These are phyloP conservation scores for Triplophysa rosa DNA, from an alignment of 2,113 vertebrate genomes.

Conservation along the genomic window DNA sequence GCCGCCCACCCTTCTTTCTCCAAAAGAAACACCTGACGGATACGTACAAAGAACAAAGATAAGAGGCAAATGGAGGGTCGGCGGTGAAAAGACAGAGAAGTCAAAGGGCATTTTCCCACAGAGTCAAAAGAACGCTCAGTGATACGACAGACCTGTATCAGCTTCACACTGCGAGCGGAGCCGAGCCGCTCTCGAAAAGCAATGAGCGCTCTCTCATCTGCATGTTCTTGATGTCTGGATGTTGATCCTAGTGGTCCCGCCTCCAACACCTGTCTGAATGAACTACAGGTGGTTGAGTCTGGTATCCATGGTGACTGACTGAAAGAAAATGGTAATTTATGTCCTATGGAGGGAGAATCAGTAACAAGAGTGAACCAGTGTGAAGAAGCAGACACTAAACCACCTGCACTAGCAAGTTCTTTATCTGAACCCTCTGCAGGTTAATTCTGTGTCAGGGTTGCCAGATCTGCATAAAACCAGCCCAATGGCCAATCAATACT, in stretches of 20 bases:
- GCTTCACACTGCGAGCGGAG: background rate
- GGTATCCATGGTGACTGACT: slow-evolving; percentile 28
- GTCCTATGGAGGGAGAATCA: background rate
- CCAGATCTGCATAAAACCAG: no score
- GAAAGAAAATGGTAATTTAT: background rate
- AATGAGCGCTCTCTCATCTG: background rate
- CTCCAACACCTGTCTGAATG: slow-evolving; percentile 22
- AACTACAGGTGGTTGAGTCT: slow-evolving; percentile 29
- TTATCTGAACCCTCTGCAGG: no score
- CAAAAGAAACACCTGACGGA: background rate
- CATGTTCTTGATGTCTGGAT: slow-evolving; percentile 19
- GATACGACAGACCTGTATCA: background rate
- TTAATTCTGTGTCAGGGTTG: no score
- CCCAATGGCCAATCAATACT: no score
- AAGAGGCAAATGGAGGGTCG: slow-evolving; percentile 1
- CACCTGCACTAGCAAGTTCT: background rate
- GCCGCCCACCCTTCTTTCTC: slow-evolving; percentile 4
- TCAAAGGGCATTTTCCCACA: background rate
- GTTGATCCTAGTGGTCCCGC: background rate
- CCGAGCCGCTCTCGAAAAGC: background rate
- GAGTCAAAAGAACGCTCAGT: background rate
- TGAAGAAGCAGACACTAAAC: background rate
- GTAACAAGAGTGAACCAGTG: background rate
- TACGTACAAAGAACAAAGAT: slow-evolving; percentile 17
- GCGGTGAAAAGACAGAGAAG: background rate